Conservation (phyloP, 2,113 vertebrate genomes). For the Perccottus glenii region DNA sequence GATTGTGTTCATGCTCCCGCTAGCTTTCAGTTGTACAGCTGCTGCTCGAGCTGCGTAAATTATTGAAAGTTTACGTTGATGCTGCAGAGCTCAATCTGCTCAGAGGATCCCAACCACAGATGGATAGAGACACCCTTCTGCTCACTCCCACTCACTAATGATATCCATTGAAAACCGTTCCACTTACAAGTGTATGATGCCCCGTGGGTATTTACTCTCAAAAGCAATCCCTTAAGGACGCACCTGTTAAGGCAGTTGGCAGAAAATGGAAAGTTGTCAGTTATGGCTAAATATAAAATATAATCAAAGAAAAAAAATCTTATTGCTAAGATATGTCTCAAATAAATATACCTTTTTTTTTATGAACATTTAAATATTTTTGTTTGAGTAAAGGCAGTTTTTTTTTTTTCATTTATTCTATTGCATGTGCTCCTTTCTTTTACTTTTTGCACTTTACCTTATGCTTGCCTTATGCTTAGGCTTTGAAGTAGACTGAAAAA, state of each 20-base stretch:
- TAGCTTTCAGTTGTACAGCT: slow-evolving; percentile 5
- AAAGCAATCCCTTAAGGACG: background rate
- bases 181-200: background rate
- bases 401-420: no score
- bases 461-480: no score
- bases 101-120: slow-evolving; percentile 20
- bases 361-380: no score
- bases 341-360: no score
- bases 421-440: no score
- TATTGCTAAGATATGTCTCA: no score
- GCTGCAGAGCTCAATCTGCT: slow-evolving; percentile 18
- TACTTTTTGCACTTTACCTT: no score
- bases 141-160: slow-evolving; percentile 13
- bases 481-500: no score
- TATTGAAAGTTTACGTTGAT: slow-evolving; percentile 47
- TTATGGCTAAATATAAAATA: no score
- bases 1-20: slow-evolving; percentile 16
- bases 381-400: no score
- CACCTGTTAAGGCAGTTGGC: background rate
- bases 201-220: slow-evolving; percentile 6
- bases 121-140: slow-evolving; percentile 9
- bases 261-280: no score
- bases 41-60: slow-evolving; percentile 37
- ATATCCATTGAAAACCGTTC: slow-evolving; percentile 15
- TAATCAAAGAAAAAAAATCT: no score